Evolutionary conservation across 2,888 invertebrate species (phyloP), one percentile per base, ranked within the genome.

Genomic region (Podotricha telesiphe): DNA sequence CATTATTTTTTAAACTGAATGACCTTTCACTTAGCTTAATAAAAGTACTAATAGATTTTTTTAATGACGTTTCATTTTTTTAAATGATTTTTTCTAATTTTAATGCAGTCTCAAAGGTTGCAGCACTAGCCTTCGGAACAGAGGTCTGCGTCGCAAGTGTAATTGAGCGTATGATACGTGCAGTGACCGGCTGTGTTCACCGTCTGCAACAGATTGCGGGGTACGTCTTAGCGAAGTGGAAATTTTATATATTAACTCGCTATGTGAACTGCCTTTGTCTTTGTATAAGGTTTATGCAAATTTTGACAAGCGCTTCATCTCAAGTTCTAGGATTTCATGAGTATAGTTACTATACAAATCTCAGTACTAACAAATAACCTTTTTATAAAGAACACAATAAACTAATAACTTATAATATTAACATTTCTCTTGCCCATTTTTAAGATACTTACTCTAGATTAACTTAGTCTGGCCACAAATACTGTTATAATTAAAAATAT

Each of bases 151-250:
- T 72, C 62, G 69, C 67, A 68, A 65, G 73, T 70, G 88, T 87
- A 91, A 89, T 89, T 89, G 89, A 87, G 85, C 88, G 88, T 88
- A 81, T 87, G 85, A 89, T 88, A 83, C 83, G 81, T 77, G 77
- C 82, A 83, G 80, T 85, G 82, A 76, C 84, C 87, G 85, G 81
- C 85, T 86, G 87, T 81, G 84, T 78, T 85, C 85, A 83, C 77
- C 83, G 80, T 81, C 79, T 79, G 81, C 79, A 82, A 87, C 84
- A 82, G 78, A 76, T 79, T 78, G 81, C 65, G 48, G 62, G 62
- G 62, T 62, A 56, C 51, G 20, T 65, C 61, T 68, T 64, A 56
- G 59, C 67, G 65, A 69, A 65, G 66, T 72, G 72, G 67, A 72
- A 69, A 67, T 62, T 62, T 62, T 62, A 62, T 48, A n/a, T 59